Conservation (phyloP, 2,797 vertebrate genomes). For the Enteromius fasciolatus region DNA sequence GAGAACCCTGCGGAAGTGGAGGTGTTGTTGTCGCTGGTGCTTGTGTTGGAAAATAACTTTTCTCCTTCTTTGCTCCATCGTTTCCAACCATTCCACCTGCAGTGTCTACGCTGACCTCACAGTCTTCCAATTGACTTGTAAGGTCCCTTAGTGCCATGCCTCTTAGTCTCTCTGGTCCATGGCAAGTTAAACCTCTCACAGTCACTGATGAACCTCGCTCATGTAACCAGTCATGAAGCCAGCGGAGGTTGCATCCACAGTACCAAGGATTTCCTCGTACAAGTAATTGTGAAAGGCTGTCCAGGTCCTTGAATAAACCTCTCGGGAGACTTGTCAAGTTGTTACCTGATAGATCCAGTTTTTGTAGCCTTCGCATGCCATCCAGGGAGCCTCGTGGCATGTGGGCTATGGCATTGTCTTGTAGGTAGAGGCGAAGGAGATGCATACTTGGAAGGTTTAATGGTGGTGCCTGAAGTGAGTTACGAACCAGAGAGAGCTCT, state of each 20-base stretch:
- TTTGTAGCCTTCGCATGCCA: conserved; percentile 85
- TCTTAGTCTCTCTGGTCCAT: conserved; percentile 86
- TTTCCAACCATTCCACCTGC: conserved; percentile 68
- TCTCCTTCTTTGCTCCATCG: conserved; percentile 66
- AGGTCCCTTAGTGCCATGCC: conserved; percentile 88
- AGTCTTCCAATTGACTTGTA: conserved; percentile 87
- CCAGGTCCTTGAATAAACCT: conserved; percentile 88
- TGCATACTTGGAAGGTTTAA: conserved; percentile 85
- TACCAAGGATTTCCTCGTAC: conserved; percentile 93
- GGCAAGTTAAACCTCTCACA: conserved; percentile 89
- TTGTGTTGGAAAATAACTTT: conserved; percentile 66
- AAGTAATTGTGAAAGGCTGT: conserved; percentile 87
- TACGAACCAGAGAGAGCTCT: conserved; percentile 90
- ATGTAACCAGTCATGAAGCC: conserved; percentile 91
- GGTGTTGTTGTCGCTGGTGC: conserved; percentile 70
- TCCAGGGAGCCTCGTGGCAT: conserved; percentile 85
- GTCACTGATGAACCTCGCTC: conserved; percentile 82
- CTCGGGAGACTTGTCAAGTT: conserved; percentile 91
- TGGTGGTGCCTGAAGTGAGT: conserved; percentile 88
- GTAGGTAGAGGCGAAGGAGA: conserved; percentile 87
- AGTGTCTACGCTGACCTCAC: conserved; percentile 71
- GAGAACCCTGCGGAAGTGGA: conserved; percentile 85
- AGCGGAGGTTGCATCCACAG: conserved; percentile 91
- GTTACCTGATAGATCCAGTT: conserved; percentile 91
- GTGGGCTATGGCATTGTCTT: conserved; percentile 93